Conservation (phyloP, 2,797 vertebrate species). For the Enteromius thamalakanensis region DNA sequence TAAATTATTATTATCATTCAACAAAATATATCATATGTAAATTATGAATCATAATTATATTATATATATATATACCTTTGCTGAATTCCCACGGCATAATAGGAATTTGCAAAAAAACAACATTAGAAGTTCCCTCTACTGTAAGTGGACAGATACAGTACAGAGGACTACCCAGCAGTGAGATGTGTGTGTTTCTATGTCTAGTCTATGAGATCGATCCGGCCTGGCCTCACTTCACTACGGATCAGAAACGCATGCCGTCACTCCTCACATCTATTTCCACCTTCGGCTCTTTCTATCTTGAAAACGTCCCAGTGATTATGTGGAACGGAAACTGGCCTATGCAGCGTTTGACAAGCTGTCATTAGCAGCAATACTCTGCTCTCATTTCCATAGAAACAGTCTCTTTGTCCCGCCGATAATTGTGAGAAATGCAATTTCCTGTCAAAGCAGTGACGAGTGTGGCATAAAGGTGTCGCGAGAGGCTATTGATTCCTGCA, state of each 20-base stretch:
- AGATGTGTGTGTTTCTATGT: neutral
- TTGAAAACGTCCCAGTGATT: constrained; percentile 72
- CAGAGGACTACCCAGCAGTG: neutral
- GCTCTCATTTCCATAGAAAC: constrained; percentile 68
- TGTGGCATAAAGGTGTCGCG: constrained; percentile 59
- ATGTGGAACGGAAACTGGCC: constrained; percentile 60
- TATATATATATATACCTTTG: too few species aligned
- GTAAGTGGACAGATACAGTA: neutral
- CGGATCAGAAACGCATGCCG: neutral
- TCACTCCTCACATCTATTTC: constrained; percentile 59
- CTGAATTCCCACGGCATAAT: neutral
- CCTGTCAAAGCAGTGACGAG: constrained; percentile 71
- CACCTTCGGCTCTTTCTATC: constrained; percentile 69
- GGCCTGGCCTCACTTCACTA: neutral
- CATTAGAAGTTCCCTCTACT: too few species aligned
- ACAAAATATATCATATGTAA: neutral
- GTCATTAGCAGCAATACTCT: constrained; percentile 69
- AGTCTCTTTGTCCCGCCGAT: constrained; percentile 65
- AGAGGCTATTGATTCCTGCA: constrained; percentile 54
- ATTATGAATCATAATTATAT: too few species aligned
- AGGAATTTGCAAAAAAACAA: too few species aligned
- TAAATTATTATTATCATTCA: neutral
- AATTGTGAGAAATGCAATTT: constrained; percentile 72
- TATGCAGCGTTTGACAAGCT: constrained; percentile 62
- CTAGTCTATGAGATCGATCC: neutral